Conservation (phyloP, 1,140 invertebrate species). For the Dendroctonus ponderosae region DNA sequence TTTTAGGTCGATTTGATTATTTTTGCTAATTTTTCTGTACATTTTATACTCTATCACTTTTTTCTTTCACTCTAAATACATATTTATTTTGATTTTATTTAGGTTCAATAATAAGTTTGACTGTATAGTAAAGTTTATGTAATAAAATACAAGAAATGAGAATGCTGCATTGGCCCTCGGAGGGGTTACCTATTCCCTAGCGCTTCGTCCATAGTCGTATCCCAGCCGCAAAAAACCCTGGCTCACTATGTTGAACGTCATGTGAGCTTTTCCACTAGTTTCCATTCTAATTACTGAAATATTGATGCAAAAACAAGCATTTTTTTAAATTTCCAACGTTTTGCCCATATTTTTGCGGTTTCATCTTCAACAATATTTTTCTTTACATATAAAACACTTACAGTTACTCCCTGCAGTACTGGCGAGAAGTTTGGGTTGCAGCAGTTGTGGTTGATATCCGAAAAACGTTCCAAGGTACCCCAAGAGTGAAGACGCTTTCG, state of each 20-base stretch:
- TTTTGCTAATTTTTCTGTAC: conserved; percentile 17
- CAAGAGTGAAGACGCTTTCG: conserved; percentile 43
- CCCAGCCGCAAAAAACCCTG: conserved; percentile 44
- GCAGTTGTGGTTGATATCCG: conserved; percentile 49
- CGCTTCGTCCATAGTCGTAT: conserved; percentile 42
- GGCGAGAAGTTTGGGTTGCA: conserved; percentile 48
- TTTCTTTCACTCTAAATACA: not conserved
- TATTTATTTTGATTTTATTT: conserved; percentile 24
- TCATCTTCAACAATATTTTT: no score
- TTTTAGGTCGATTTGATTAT: conserved; percentile 9
- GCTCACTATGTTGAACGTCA: conserved; percentile 40
- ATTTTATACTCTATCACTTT: conserved; percentile 9
- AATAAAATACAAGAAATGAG: conserved; percentile 7
- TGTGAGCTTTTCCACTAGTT: conserved; percentile 37
- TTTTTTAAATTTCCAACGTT: conserved; percentile 4
- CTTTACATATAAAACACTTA: conserved; percentile 24
- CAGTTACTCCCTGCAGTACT: conserved; percentile 47
- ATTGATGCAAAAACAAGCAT: not conserved
- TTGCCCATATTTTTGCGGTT: conserved; percentile 1
- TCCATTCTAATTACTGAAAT: conserved; percentile 46
- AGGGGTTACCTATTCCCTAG: not conserved
- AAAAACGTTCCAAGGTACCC: conserved; percentile 48
- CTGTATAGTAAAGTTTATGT: conserved; percentile 25
- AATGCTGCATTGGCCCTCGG: no score
- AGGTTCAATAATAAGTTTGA: conserved; percentile 13